Conservation (phyloP, 1,140 invertebrate genomes). For the Polypedilum vanderplanki region DNA sequence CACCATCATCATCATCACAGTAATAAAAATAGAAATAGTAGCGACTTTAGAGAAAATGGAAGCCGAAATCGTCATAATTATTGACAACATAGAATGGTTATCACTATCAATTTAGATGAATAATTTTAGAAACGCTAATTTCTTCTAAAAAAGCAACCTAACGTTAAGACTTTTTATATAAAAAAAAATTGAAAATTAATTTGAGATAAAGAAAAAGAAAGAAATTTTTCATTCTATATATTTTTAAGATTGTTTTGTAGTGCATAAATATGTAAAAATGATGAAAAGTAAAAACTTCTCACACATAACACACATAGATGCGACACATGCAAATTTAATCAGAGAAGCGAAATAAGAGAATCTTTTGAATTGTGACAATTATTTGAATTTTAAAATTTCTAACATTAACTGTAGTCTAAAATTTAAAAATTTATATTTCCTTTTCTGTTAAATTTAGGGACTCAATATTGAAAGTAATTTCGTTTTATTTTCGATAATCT, state of each 20-base stretch:
- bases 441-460: background rate
- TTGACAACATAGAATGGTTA: constrained; percentile 43
- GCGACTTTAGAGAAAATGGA: constrained; percentile 37
- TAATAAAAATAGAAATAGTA: constrained; percentile 37
- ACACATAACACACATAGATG: too few relatives aligned
- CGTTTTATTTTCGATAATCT: too few relatives aligned
- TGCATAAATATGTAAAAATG: too few relatives aligned
- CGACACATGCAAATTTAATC: too few relatives aligned
- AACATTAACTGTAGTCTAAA: background rate
- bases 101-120: constrained; percentile 43
- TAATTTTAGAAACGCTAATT: constrained; percentile 30
- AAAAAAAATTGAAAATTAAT: too few relatives aligned
- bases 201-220: too few relatives aligned
- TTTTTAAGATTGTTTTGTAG: too few relatives aligned
- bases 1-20: constrained; percentile 71
- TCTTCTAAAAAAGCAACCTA: background rate
- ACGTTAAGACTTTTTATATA: background rate
- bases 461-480: background rate
- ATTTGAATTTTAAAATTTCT: background rate
- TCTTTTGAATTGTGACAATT: too few relatives aligned
- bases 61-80: constrained; percentile 43
- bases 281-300: too few relatives aligned
- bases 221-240: too few relatives aligned
- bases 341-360: too few relatives aligned
- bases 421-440: background rate